These are phyloP conservation scores for Cetonia aurata DNA, from an alignment of 2,888 invertebrate species.

Conservation along the genomic window DNA sequence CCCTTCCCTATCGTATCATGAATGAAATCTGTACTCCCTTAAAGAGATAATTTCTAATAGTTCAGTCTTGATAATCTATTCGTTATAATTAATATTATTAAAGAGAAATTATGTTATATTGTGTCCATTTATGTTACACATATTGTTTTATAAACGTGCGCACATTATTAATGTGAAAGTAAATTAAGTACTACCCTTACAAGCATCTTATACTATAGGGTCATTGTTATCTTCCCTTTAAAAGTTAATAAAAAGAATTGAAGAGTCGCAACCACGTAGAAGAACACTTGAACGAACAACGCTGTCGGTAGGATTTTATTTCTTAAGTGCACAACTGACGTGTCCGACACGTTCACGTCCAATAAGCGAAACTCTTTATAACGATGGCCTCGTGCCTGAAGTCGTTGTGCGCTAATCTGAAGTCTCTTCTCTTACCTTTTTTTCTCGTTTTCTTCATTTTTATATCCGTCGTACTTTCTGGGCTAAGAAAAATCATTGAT, in stretches of 20 bases:
- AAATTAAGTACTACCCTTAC: too few species aligned
- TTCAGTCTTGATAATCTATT: too few species aligned
- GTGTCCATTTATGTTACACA: too few species aligned
- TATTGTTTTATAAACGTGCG: too few species aligned
- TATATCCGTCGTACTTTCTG: conserved; percentile 1
- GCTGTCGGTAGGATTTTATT: conserved; percentile 15
- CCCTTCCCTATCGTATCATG: background rate
- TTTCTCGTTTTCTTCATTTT: conserved; percentile 12
- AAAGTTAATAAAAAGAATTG: conserved; percentile 19
- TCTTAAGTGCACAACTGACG: conserved; percentile 35
- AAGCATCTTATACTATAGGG: too few species aligned
- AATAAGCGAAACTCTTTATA: conserved; percentile 45
- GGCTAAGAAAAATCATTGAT: background rate
- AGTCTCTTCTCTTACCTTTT: conserved; percentile 26
- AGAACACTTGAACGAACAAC: conserved; percentile 3
- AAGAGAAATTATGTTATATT: too few species aligned
- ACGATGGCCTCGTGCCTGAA: conserved; percentile 44
- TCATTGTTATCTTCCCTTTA: background rate
- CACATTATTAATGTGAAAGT: too few species aligned
- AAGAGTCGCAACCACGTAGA: conserved; percentile 12
- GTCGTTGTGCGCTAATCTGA: conserved; percentile 35
- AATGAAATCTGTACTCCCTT: conserved; percentile 6
- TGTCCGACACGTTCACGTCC: conserved; percentile 42
- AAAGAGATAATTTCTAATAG: too few species aligned
- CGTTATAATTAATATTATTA: too few species aligned